Base-by-base conservation (phyloP, 2,797 vertebrate genomes). In the Sebastes matsubarae region DNA sequence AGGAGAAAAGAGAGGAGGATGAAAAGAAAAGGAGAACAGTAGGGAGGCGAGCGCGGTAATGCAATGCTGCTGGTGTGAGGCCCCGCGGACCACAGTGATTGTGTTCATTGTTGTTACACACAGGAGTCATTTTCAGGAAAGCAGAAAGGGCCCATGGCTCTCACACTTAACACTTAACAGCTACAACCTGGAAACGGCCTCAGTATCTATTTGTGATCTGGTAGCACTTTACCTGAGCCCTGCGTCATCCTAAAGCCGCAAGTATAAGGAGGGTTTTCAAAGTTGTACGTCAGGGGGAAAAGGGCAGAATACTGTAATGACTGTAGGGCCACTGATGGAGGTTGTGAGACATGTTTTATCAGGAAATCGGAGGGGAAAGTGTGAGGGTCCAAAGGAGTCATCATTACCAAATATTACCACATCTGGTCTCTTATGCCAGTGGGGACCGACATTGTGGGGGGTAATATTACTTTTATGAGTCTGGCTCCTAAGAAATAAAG, bases 11-110 rank as follows among this genome's bases (percentile, higher is more conserved):
- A 91, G 81, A 83, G 83, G 84, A 72, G 88, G 93, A 94, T 94
- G 92, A 93, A 94, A 92, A 92, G 93, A 91, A 91, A 89, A 80
- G 82, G 86, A 75, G 90, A 88, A 92, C 85, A 93, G 90, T 89
- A 91, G 92, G 91, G 92, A 91, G 88, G 89, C 91, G 46, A 78
- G 78, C 18, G 16, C 46, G 71, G 89, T 92, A 93, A 90, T 82
- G 92, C 83, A 83, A 83, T 72, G 85, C 89, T 93, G 89, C 81
- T 89, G 89, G 86, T 93, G 89, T 88, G 88, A 93, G 92, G 91
- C 92, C 91, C 89, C 46, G 83, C 73, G 87, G 91, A 92, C 92
- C 94, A 93, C 92, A 93, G 90, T 90, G 91, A 92, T 93, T 91
- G 92, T 87, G 82, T 81, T 92, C 92, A 81, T 83, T 93, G 85